A percentile compares a stretch with the other conserved stretches of the same genome.
phyloP scores from a whole-genome alignment of 2,888 invertebrate genomes.

The Philaethria dido region DNA sequence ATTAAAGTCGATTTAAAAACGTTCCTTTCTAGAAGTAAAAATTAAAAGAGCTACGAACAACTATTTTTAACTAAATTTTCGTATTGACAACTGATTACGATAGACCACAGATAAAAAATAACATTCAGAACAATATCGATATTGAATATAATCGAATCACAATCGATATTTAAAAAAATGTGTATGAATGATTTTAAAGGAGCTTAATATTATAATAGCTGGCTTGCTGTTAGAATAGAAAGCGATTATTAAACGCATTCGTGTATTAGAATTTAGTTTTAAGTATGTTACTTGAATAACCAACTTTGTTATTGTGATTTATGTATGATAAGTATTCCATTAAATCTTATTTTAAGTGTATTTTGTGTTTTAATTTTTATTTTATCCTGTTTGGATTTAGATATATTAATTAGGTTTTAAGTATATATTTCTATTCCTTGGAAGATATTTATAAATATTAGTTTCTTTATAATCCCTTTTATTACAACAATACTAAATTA shows the following conservation, averaged over 20 bases:
- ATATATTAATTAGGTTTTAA: no score
- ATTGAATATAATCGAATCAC: not conserved
- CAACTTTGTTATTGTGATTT: constrained; percentile 41
- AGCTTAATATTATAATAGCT: not conserved
- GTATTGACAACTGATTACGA: no score
- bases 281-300: constrained; percentile 31
- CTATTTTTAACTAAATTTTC: no score
- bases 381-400: no score
- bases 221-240: not conserved
- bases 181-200: not conserved
- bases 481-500: no score
- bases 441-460: no score
- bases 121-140: not conserved
- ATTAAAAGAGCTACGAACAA: no score
- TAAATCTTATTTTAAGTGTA: constrained; percentile 33
- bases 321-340: constrained; percentile 43
- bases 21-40: no score
- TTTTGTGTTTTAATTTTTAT: constrained; percentile 18
- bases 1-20: no score
- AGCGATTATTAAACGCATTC: not conserved
- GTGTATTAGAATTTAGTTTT: constrained; percentile 6
- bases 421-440: no score
- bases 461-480: no score
- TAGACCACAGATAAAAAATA: not conserved
- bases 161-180: constrained; percentile 2